These are phyloP conservation scores for Crocidura indochinensis DNA, from an alignment of 2,797 vertebrate genomes.

Conservation along the genomic window DNA sequence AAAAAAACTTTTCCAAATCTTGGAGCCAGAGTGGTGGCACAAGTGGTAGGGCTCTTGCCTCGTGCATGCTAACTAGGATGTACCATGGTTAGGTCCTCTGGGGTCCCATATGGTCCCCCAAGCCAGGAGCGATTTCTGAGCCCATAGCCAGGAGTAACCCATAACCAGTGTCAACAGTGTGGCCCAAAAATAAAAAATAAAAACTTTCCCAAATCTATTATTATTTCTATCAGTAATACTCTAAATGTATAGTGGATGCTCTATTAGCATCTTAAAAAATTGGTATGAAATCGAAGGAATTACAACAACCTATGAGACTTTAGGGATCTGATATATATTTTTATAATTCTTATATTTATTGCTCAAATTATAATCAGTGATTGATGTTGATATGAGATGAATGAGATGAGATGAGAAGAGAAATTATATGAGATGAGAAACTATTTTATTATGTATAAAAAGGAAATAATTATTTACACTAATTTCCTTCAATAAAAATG, in stretches of 20 bases:
- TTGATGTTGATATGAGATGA: neutral
- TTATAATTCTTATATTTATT: neutral
- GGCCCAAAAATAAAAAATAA: too few relatives aligned
- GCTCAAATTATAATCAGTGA: slow-evolving; percentile 53
- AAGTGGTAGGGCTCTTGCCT: too few relatives aligned
- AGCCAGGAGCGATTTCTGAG: too few relatives aligned
- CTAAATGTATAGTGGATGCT: neutral
- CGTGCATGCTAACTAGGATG: too few relatives aligned
- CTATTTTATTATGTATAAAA: slow-evolving; percentile 24
- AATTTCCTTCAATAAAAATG: slow-evolving; percentile 20
- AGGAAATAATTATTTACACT: neutral
- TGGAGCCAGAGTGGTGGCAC: too few relatives aligned
- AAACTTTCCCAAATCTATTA: too few relatives aligned
- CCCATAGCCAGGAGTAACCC: too few relatives aligned
- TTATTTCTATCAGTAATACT: neutral
- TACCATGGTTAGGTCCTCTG: too few relatives aligned
- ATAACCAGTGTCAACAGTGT: too few relatives aligned
- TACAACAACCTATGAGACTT: neutral
- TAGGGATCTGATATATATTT: neutral
- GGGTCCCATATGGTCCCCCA: too few relatives aligned
- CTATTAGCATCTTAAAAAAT: neutral
- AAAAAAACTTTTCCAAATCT: neutral
- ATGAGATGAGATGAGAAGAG: too few relatives aligned
- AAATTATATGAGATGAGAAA: too few relatives aligned
- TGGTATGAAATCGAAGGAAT: neutral